Evolutionary conservation across 2,888 invertebrate species (phyloP), one percentile per base, ranked within the genome.

Genomic region (Cataglyphis altisquamis): DNA sequence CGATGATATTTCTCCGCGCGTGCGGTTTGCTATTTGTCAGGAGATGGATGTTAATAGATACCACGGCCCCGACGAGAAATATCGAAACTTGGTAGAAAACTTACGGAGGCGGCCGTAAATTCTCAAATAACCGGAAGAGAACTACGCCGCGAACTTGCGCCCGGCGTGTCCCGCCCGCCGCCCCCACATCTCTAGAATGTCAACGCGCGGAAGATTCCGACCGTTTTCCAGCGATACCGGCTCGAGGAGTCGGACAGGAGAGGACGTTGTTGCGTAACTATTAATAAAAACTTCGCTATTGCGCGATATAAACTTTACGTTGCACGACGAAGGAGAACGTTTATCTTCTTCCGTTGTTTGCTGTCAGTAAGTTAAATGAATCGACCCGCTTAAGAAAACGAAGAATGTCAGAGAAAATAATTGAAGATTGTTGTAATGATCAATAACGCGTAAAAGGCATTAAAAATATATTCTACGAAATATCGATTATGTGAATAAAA

Each of bases 31-130:
- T 80, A 80, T 80, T 80, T 80, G 78, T 80, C 78, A 36, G 60
- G 57, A 78, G 78, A 80, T 80, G 78, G 72, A 80, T 80, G 78
- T 80, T 80, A 80, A 80, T 80, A 80, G 78, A 80, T 80, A 80
- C 72, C 78, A 25, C 72, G 45, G 48, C 72, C 21, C 72, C 78
- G 72, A 36, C 78, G 78, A 80, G 78, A 80, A 80, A 80, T 80
- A 80, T 80, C 78, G 78, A 80, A 80, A 80, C 78, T 80, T 80
- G 78, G 72, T 62, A 62, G 78, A 62, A 80, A 80, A 80, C 78
- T 80, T 80, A 80, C 78, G 36, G 41, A 45, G 72, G 36, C 78
- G 72, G 72, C 72, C 78, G 78, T 80, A 80, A 80, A 80, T 80
- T 80, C 78, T 80, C 78, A 80, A 80, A 80, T 80, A 80, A 80